phyloP scores from a whole-genome alignment of 2,888 invertebrate species.

The Agriotes lineatus region DNA sequence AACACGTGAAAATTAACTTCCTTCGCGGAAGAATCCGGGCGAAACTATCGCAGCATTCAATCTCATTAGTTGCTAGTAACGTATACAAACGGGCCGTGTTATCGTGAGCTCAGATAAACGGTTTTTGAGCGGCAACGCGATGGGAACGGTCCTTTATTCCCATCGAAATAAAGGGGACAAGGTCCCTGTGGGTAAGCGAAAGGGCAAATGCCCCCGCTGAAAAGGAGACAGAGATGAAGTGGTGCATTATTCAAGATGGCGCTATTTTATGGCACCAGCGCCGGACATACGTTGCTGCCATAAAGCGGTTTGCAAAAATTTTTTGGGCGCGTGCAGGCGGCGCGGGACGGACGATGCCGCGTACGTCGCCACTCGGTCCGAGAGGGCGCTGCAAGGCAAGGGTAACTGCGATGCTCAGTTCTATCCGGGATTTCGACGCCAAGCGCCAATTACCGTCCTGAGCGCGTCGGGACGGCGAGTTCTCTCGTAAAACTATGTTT shows the following conservation, averaged over 20 bases:
- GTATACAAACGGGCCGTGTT: background rate
- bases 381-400: slow-evolving; percentile 35
- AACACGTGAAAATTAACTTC: too few relatives aligned
- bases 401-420: slow-evolving; percentile 44
- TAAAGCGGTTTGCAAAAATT: background rate
- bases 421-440: slow-evolving; percentile 43
- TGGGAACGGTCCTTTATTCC: slow-evolving; percentile 12
- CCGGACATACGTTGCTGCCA: slow-evolving; percentile 9
- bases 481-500: slow-evolving; percentile 32
- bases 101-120: background rate
- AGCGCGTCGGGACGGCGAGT: slow-evolving; percentile 31
- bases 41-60: background rate
- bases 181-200: slow-evolving; percentile 13
- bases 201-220: background rate
- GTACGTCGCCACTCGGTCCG: slow-evolving; percentile 27
- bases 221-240: slow-evolving; percentile 24
- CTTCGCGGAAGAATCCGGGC: too few relatives aligned
- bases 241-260: slow-evolving; percentile 31
- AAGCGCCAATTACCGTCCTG: slow-evolving; percentile 33
- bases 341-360: slow-evolving; percentile 13
- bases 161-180: slow-evolving; percentile 12
- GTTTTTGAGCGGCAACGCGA: background rate
- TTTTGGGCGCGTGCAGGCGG: slow-evolving; percentile 1
- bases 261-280: slow-evolving; percentile 14
- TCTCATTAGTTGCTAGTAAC: background rate